A percentile compares a stretch with the other conserved stretches of the same genome.
Evolutionary conservation across 1,140 invertebrate species (phyloP).

Genomic region (Aphis craccivora): DNA sequence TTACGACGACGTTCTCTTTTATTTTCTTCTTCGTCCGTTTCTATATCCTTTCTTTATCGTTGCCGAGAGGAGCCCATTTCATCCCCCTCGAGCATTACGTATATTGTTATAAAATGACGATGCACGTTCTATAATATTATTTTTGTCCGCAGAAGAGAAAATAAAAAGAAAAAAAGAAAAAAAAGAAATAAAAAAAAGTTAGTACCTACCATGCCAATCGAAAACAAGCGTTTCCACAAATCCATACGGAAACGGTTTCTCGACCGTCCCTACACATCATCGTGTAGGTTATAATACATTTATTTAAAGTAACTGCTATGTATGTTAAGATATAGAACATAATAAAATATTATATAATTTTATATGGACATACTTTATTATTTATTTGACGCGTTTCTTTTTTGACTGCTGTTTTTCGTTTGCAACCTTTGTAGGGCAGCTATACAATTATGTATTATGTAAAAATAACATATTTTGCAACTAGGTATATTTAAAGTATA

Average conservation of each 20-base stretch:
- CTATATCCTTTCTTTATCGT: not conserved
- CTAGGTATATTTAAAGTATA: not conserved
- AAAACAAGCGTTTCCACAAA: not conserved
- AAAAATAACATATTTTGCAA: not conserved
- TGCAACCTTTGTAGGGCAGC: not conserved
- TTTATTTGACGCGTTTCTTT: not conserved
- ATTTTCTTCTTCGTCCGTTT: not conserved
- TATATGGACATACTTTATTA: not conserved
- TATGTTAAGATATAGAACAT: not conserved
- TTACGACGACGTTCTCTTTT: conserved; percentile 25
- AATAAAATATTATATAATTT: not conserved
- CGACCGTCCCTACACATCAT: not conserved
- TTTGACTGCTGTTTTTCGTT: not conserved
- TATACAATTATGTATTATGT: not conserved
- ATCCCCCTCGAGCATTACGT: not conserved
- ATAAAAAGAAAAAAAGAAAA: not conserved
- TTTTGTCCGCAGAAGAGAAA: not conserved
- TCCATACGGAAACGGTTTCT: not conserved
- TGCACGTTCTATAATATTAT: not conserved
- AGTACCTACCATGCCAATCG: not conserved
- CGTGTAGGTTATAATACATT: not conserved
- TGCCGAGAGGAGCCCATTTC: not conserved
- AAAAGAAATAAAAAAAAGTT: not conserved
- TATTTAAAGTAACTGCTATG: not conserved
- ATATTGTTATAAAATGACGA: not conserved